These are phyloP conservation scores for Pemphredon lugubris DNA, from an alignment of 2,888 invertebrate genomes.

Conservation along the genomic window DNA sequence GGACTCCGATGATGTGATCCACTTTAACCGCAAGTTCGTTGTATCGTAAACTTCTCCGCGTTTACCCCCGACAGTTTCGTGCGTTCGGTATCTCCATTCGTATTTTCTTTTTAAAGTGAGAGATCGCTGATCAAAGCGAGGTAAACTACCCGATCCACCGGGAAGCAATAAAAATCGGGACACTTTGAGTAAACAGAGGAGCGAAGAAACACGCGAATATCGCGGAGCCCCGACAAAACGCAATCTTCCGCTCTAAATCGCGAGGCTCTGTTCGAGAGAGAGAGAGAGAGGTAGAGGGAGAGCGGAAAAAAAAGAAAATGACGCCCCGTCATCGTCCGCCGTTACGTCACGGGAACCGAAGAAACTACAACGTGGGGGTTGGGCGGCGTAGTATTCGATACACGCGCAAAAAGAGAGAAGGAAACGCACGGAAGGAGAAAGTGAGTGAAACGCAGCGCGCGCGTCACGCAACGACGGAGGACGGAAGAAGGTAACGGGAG, in stretches of 20 bases:
- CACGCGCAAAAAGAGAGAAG: neutral
- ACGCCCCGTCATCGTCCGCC: conserved; percentile 13
- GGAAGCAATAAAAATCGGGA: conserved; percentile 9
- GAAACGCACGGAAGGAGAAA: conserved; percentile 23
- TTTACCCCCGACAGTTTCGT: no score
- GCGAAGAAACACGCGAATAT: conserved; percentile 4
- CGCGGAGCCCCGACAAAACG: conserved; percentile 3
- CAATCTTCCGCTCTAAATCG: conserved; percentile 7
- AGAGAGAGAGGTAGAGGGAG: conserved; percentile 3
- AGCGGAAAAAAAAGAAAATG: neutral
- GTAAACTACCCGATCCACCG: no score
- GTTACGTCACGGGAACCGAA: conserved; percentile 46
- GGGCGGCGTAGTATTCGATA: conserved; percentile 18
- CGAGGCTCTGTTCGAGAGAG: conserved; percentile 6
- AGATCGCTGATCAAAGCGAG: no score
- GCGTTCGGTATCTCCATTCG: no score
- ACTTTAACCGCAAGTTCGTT: no score
- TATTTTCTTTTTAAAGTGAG: no score
- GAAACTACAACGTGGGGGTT: conserved; percentile 34
- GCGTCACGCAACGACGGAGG: neutral
- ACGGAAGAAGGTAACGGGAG: conserved; percentile 12
- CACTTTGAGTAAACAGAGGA: conserved; percentile 18
- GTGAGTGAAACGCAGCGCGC: conserved; percentile 6
- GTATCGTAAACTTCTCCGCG: no score
- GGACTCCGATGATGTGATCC: no score